Percentiles rank a stretch among this genome's conserved stretches.
Evolutionary conservation across 2,113 vertebrate genomes (phyloP).

Genomic region (Ellobius talpinus): DNA sequence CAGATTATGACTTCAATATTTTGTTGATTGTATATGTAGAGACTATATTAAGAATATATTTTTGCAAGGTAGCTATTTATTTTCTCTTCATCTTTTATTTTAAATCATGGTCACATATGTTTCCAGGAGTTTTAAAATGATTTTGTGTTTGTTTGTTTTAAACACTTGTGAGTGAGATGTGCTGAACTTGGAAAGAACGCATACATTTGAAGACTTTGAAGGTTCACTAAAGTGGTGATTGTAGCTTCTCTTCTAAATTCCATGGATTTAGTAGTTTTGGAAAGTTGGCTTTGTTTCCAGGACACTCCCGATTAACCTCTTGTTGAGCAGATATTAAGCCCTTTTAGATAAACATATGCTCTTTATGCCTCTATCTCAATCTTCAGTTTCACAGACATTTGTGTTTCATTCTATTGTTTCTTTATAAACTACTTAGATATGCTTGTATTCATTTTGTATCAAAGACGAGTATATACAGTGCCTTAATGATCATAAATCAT

Average conservation of each 20-base stretch:
- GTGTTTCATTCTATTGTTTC: slow-evolving; percentile 37
- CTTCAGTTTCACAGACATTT: accelerated
- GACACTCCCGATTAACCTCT: background rate
- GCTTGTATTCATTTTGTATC: too few relatives aligned
- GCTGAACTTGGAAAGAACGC: background rate
- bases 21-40: background rate
- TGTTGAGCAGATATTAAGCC: background rate
- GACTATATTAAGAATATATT: background rate
- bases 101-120: too few relatives aligned
- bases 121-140: background rate
- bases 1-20: background rate
- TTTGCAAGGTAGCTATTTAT: background rate
- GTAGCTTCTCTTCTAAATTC: too few relatives aligned
- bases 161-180: background rate
- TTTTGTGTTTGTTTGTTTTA: background rate
- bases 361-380: background rate
- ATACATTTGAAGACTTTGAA: background rate
- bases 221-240: background rate
- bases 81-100: too few relatives aligned
- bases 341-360: background rate
- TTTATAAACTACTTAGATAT: too few relatives aligned
- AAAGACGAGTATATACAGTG: too few relatives aligned
- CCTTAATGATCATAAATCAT: too few relatives aligned
- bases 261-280: background rate
- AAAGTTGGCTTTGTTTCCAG: background rate